Evolutionary conservation across 2,888 invertebrate genomes (phyloP).

Genomic region (Drosophila flavopinicola): DNA sequence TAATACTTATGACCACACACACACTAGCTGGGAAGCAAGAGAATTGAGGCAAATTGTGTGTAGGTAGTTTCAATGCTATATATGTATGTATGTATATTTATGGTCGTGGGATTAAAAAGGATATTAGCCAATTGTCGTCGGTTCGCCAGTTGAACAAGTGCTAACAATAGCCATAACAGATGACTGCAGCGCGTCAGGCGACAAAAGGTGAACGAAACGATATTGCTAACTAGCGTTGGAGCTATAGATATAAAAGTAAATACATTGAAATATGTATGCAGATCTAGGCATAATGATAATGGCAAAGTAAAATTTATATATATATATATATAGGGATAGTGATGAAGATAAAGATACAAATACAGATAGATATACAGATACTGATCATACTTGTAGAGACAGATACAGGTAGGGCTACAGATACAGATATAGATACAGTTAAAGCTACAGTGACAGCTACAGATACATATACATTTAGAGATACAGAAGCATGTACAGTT

Average conservation of each 20-base stretch:
- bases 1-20: constrained; percentile 54
- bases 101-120: constrained; percentile 64
- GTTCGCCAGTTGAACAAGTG: constrained; percentile 40
- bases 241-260: neutral
- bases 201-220: constrained; percentile 35
- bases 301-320: too few relatives aligned
- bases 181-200: constrained; percentile 31
- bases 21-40: neutral
- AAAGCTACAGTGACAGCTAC: too few relatives aligned
- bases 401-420: neutral
- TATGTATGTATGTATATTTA: constrained; percentile 68
- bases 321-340: too few relatives aligned
- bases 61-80: constrained; percentile 42
- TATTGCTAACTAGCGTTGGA: neutral
- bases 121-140: constrained; percentile 61
- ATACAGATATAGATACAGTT: neutral
- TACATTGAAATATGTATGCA: too few relatives aligned
- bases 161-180: constrained; percentile 39
- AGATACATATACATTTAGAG: too few relatives aligned
- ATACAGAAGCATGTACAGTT: too few relatives aligned
- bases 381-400: too few relatives aligned
- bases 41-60: constrained; percentile 6
- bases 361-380: too few relatives aligned
- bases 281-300: too few relatives aligned
- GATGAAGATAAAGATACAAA: too few relatives aligned